Conservation (phyloP, 2,888 invertebrate genomes). For the Pammene fasciana region DNA sequence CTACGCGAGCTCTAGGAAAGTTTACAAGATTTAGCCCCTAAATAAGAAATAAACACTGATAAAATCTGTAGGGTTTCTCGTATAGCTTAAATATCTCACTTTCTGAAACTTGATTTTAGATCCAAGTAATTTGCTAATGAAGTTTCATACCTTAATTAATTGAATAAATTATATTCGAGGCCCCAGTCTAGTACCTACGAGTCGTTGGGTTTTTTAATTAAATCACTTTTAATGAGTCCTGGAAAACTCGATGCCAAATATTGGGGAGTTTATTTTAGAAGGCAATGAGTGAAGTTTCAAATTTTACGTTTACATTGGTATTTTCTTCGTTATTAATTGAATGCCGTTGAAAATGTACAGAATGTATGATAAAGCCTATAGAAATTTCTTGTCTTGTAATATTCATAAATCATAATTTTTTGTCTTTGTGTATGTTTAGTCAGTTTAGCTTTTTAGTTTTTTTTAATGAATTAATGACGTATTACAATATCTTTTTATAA, state of each 20-base stretch:
- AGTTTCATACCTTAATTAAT: slow-evolving; percentile 5
- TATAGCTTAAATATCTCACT: neutral
- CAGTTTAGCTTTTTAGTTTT: no score
- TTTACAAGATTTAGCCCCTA: no score
- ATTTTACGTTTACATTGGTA: neutral
- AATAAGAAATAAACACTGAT: no score
- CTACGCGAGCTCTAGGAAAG: no score
- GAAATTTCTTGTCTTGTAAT: no score
- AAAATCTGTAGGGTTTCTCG: no score
- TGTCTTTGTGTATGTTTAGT: no score
- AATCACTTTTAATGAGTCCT: slow-evolving; percentile 3
- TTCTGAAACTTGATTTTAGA: neutral
- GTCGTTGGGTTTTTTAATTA: slow-evolving; percentile 16
- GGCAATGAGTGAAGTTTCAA: neutral
- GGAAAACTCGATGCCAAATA: neutral
- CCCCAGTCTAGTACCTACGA: neutral
- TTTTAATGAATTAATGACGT: no score
- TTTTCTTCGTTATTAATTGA: neutral
- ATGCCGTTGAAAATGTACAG: neutral
- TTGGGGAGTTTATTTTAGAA: neutral
- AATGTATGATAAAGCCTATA: no score
- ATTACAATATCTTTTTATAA: no score
- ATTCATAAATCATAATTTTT: no score
- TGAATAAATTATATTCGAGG: slow-evolving; percentile 15
- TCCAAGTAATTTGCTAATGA: slow-evolving; percentile 8